phyloP scores from a whole-genome alignment of 2,888 invertebrate species.

The Erebia palarica region DNA sequence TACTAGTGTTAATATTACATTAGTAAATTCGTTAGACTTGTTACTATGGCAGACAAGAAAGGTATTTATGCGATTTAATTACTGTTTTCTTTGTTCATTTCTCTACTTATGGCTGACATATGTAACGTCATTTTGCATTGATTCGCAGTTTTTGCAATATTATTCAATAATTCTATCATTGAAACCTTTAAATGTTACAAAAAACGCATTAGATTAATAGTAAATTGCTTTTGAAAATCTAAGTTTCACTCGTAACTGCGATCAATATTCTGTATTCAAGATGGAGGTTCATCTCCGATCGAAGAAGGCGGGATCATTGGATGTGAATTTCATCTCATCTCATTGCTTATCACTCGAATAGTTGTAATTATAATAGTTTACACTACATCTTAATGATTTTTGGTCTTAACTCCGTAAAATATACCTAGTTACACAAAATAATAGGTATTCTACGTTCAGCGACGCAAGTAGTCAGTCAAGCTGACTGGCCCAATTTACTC shows the following conservation, averaged over 20 bases:
- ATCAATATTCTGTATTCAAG: slow-evolving; percentile 72
- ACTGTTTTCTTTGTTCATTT: slow-evolving; percentile 69
- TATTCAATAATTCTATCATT: slow-evolving; percentile 20
- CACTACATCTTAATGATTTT: not conserved
- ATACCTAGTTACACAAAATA: not conserved
- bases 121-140: slow-evolving; percentile 68
- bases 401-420: not conserved
- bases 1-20: slow-evolving; percentile 55
- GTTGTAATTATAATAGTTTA: not conserved
- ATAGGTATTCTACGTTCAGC: not conserved
- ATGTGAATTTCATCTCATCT: not conserved
- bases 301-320: slow-evolving; percentile 33
- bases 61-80: slow-evolving; percentile 74
- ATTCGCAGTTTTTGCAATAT: slow-evolving; percentile 41
- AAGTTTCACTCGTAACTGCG: slow-evolving; percentile 31
- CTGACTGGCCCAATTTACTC: not conserved
- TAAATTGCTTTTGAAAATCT: not conserved
- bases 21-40: slow-evolving; percentile 59
- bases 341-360: too few relatives aligned
- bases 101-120: slow-evolving; percentile 66
- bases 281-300: slow-evolving; percentile 60
- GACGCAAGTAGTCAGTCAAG: not conserved
- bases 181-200: slow-evolving; percentile 11
- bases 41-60: slow-evolving; percentile 81
- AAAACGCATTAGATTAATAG: slow-evolving; percentile 4